Conservation (phyloP, 2,888 invertebrate genomes). For the Stenchaetothrips biformis region DNA sequence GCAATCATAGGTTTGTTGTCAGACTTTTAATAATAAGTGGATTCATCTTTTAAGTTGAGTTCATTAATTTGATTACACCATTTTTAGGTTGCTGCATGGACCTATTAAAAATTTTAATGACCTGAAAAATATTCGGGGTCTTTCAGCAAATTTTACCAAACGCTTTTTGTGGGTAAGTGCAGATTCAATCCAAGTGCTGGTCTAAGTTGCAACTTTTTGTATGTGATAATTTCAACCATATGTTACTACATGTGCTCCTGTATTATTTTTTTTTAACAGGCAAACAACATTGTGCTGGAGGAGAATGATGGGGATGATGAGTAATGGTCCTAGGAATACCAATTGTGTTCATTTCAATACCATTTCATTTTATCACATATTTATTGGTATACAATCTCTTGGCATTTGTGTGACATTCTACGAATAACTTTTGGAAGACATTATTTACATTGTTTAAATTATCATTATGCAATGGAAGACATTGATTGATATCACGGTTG, state of each 20-base stretch:
- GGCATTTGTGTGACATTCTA: background rate
- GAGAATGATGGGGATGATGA: background rate
- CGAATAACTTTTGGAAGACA: background rate
- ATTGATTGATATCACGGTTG: background rate
- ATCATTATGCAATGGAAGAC: background rate
- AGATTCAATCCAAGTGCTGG: too few relatives aligned
- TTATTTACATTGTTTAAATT: slow-evolving; percentile 10
- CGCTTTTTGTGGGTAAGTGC: background rate
- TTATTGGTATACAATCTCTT: background rate
- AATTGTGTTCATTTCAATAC: background rate
- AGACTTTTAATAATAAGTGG: background rate
- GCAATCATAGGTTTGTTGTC: background rate
- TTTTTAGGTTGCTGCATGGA: background rate
- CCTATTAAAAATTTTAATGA: background rate
- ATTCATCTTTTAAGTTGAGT: background rate
- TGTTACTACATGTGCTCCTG: too few relatives aligned
- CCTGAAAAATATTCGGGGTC: background rate
- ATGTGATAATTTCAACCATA: too few relatives aligned
- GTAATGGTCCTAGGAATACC: background rate
- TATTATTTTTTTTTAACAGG: background rate
- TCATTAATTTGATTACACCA: background rate
- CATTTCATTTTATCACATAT: background rate
- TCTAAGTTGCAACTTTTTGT: too few relatives aligned
- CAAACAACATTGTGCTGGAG: background rate
- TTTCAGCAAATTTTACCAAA: background rate